Percentiles rank a stretch among this genome's conserved stretches.
phyloP scores from a whole-genome alignment of 2,113 vertebrate species.

The Micromys minutus region DNA sequence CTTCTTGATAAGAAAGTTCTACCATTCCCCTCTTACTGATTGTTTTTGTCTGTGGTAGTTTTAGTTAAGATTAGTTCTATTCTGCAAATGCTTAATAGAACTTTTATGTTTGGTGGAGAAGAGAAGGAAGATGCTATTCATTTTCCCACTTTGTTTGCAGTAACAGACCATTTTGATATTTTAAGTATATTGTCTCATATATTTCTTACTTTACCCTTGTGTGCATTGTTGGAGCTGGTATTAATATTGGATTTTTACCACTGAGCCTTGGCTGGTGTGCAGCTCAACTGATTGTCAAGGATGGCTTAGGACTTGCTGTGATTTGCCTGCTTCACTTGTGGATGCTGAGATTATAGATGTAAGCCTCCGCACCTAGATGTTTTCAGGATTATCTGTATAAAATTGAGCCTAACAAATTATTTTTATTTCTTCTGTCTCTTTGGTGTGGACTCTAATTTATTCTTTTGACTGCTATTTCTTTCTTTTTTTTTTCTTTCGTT shows the following conservation, averaged over 20 bases:
- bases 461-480: background rate
- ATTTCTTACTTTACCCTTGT: background rate
- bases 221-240: no score
- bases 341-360: background rate
- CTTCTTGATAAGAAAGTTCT: background rate
- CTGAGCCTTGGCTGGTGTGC: background rate
- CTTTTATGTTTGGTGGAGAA: background rate
- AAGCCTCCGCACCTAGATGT: no score
- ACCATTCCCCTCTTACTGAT: background rate
- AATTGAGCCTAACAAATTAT: background rate
- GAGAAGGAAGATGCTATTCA: background rate
- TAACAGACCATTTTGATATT: background rate
- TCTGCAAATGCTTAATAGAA: background rate
- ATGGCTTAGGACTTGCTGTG: background rate
- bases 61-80: slow-evolving; percentile 2
- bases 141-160: background rate
- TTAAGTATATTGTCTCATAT: background rate
- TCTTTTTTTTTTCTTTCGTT: background rate
- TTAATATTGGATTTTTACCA: background rate
- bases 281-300: background rate
- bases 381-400: background rate
- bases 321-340: background rate
- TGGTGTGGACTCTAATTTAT: background rate
- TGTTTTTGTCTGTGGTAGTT: background rate
- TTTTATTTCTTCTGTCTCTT: background rate